These are phyloP conservation scores for Lateolabrax maculatus DNA, from an alignment of 2,797 vertebrate species.

Conservation along the genomic window DNA sequence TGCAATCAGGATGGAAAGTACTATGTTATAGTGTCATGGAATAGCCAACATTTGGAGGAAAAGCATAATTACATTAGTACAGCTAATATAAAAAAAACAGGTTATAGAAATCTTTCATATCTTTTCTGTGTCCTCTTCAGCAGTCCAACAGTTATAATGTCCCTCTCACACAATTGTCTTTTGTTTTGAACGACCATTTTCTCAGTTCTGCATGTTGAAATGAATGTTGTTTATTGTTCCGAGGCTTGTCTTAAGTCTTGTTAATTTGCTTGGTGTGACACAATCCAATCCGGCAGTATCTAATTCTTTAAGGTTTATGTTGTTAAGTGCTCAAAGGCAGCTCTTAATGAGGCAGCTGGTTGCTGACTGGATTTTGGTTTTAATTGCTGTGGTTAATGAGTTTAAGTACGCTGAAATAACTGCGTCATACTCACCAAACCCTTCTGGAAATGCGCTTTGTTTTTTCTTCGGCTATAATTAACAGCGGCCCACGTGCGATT, in stretches of 20 bases:
- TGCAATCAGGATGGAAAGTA: no score
- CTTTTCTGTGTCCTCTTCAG: constrained; percentile 15
- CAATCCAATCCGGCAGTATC: constrained; percentile 72
- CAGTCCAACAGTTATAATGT: constrained; percentile 39
- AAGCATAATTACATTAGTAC: constrained; percentile 1
- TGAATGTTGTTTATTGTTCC: constrained; percentile 79
- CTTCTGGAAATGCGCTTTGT: constrained; percentile 71
- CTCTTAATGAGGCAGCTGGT: constrained; percentile 71
- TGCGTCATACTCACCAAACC: constrained; percentile 72
- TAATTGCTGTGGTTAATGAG: constrained; percentile 83
- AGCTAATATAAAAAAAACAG: constrained; percentile 29
- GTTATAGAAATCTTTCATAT: background rate
- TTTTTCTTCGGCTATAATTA: constrained; percentile 69
- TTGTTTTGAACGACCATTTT: constrained; percentile 62
- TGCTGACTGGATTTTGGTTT: constrained; percentile 82
- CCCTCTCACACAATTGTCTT: constrained; percentile 61
- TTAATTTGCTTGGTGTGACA: constrained; percentile 79
- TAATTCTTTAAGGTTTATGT: constrained; percentile 72
- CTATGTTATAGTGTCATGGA: background rate
- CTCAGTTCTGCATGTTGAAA: constrained; percentile 24
- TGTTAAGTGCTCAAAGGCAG: constrained; percentile 70
- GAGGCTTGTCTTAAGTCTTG: constrained; percentile 72
- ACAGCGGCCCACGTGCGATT: constrained; percentile 46
- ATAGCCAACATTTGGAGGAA: background rate
- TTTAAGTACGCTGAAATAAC: constrained; percentile 85